Percentiles rank a stretch among this genome's conserved stretches.
phyloP scores from a whole-genome alignment of 1,140 invertebrate species.

The Drosophila eugracilis region DNA sequence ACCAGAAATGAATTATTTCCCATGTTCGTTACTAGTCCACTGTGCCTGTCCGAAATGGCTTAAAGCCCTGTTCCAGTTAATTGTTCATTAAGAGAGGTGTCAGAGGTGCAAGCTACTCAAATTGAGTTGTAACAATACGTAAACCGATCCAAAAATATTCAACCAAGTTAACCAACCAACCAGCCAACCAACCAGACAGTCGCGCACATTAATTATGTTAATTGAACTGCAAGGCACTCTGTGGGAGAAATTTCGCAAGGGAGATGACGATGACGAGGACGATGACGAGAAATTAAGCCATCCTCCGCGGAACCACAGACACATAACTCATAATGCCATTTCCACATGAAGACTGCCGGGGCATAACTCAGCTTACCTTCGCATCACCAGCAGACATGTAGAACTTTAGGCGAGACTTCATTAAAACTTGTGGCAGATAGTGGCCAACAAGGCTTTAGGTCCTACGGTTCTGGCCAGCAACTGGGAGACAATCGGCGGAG shows the following conservation, averaged over 20 bases:
- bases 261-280: background rate
- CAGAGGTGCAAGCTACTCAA: slow-evolving; percentile 6
- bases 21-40: background rate
- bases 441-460: slow-evolving; percentile 5
- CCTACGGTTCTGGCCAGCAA: slow-evolving; percentile 12
- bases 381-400: slow-evolving; percentile 23
- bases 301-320: slow-evolving; percentile 42
- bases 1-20: background rate
- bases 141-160: slow-evolving; percentile 2
- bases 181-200: too few species aligned
- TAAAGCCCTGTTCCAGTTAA: slow-evolving; percentile 5
- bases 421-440: slow-evolving; percentile 60
- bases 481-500: slow-evolving; percentile 18
- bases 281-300: slow-evolving; percentile 37
- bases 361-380: slow-evolving; percentile 19
- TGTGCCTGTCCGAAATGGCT: background rate
- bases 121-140: background rate
- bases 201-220: slow-evolving; percentile 75
- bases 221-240: slow-evolving; percentile 72
- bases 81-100: slow-evolving; percentile 2
- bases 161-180: too few species aligned
- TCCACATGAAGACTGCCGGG: slow-evolving; percentile 52
- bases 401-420: slow-evolving; percentile 63
- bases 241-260: slow-evolving; percentile 17
- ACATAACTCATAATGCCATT: slow-evolving; percentile 79